phyloP scores from a whole-genome alignment of 1,140 invertebrate genomes.

The Saccostrea echinata region DNA sequence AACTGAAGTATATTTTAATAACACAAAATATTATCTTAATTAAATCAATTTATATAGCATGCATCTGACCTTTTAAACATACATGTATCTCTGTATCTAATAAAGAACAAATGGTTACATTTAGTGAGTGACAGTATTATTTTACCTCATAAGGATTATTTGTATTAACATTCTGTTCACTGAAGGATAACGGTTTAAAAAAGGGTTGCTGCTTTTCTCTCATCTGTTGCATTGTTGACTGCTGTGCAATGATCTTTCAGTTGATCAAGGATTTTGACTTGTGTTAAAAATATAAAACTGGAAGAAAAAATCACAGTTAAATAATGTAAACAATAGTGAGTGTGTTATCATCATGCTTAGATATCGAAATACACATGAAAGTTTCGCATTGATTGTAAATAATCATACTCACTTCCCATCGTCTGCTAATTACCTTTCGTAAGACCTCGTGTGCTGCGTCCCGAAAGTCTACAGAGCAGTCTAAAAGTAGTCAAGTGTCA shows the following conservation, averaged over 20 bases:
- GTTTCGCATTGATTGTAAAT: neutral
- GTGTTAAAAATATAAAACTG: neutral
- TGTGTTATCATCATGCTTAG: neutral
- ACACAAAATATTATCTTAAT: too few relatives aligned
- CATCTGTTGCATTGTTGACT: constrained; percentile 14
- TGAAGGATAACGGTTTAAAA: constrained; percentile 22
- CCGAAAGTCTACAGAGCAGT: neutral
- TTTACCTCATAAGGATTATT: constrained; percentile 3
- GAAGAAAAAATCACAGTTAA: neutral
- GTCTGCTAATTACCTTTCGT: neutral
- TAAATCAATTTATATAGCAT: too few relatives aligned
- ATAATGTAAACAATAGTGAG: neutral
- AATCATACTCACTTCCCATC: neutral
- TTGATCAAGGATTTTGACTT: neutral
- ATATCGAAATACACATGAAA: neutral
- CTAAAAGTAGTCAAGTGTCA: neutral
- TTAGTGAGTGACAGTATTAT: too few relatives aligned
- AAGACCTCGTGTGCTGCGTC: neutral
- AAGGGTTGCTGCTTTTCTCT: constrained; percentile 36
- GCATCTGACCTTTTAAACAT: too few relatives aligned
- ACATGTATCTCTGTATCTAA: too few relatives aligned
- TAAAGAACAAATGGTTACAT: too few relatives aligned
- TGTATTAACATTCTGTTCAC: neutral
- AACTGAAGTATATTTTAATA: too few relatives aligned
- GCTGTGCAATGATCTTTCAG: neutral